phyloP scores from a whole-genome alignment of 2,113 vertebrate species.

The Ornithorhynchus anatinus region DNA sequence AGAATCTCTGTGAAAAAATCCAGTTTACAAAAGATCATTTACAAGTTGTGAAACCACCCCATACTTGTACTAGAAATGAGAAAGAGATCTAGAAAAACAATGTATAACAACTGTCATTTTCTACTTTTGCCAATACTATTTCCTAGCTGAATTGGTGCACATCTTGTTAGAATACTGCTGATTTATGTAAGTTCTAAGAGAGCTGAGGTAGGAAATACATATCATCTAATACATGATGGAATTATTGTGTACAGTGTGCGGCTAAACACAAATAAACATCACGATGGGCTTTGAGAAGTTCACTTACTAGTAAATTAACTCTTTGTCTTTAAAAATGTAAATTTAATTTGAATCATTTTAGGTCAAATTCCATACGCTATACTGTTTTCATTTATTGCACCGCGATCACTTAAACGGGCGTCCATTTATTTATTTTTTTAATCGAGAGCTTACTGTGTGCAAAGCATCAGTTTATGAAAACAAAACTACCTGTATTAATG shows the following conservation, averaged over 20 bases:
- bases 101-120: neutral
- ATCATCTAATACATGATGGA: conserved; percentile 10
- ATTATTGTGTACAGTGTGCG: neutral
- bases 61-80: neutral
- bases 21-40: neutral
- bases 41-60: neutral
- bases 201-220: neutral
- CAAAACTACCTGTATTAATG: neutral
- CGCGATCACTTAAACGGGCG: neutral
- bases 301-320: neutral
- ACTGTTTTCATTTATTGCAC: neutral
- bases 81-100: neutral
- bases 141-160: conserved; percentile 1
- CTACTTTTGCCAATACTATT: neutral
- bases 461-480: neutral
- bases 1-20: no score
- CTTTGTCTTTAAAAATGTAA: neutral
- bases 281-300: neutral
- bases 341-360: conserved; percentile 4
- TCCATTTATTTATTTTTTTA: no score
- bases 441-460: no score
- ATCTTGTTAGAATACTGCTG: conserved; percentile 9
- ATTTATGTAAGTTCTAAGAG: conserved; percentile 17
- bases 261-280: neutral
- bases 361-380: neutral